Percentiles rank a stretch among this genome's conserved stretches.
Evolutionary conservation across 2,888 invertebrate species (phyloP).

Genomic region (Julus scanicus): DNA sequence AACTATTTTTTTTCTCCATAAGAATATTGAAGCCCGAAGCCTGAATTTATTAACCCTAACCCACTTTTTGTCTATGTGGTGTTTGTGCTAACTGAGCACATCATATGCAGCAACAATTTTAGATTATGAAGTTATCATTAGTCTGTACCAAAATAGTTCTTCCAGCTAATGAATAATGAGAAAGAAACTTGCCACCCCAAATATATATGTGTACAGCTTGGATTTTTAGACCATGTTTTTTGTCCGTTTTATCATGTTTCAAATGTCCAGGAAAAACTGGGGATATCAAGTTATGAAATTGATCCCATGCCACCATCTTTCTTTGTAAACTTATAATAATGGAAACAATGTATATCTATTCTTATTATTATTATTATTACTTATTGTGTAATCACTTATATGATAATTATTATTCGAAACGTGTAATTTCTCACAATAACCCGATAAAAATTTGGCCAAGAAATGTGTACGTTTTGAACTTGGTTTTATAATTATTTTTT

Average conservation of each 20-base stretch:
- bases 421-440: neutral
- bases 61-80: neutral
- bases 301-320: neutral
- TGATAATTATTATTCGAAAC: neutral
- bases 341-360: neutral
- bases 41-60: neutral
- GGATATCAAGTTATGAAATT: neutral
- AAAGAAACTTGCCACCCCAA: neutral
- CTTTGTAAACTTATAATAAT: neutral
- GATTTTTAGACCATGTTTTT: neutral
- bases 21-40: too few relatives aligned
- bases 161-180: neutral
- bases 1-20: neutral
- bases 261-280: neutral
- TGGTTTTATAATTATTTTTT: neutral
- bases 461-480: neutral
- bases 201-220: neutral
- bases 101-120: neutral
- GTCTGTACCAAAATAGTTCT: neutral
- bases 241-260: neutral
- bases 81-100: neutral
- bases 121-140: neutral
- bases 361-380: neutral
- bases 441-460: neutral
- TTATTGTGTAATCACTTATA: neutral